A percentile compares a stretch with the other conserved stretches of the same genome.
phyloP scores from a whole-genome alignment of 2,888 invertebrate species.

The Morpho helenor region DNA sequence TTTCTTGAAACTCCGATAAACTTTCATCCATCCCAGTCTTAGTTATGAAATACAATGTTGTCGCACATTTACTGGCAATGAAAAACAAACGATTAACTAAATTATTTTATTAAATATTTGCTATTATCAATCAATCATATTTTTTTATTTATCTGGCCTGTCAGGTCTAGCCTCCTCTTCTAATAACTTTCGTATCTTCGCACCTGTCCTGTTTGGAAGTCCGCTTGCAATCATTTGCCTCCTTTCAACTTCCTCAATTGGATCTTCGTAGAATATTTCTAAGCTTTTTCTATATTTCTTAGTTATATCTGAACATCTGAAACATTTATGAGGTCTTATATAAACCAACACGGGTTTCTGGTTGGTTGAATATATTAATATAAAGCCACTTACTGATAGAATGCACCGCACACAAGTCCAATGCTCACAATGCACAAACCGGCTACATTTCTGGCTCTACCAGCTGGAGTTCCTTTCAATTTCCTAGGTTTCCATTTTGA shows the following conservation, averaged over 20 bases:
- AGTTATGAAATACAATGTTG: constrained; percentile 44
- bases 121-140: constrained; percentile 40
- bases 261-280: constrained; percentile 56
- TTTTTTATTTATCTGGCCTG: constrained; percentile 46
- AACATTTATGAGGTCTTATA: constrained; percentile 26
- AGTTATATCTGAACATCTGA: constrained; percentile 46
- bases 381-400: constrained; percentile 71
- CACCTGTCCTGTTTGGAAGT: constrained; percentile 43
- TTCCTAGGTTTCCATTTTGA: constrained; percentile 82
- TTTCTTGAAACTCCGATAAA: constrained; percentile 57
- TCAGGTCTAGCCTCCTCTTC: constrained; percentile 47
- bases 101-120: constrained; percentile 28
- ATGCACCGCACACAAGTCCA: constrained; percentile 55
- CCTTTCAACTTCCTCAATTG: constrained; percentile 64
- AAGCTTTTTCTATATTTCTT: constrained; percentile 45
- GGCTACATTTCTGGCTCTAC: constrained; percentile 73
- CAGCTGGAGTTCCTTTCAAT: constrained; percentile 82
- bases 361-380: background rate
- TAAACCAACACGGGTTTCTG: background rate
- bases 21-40: constrained; percentile 63
- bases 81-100: constrained; percentile 40
- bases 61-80: constrained; percentile 39
- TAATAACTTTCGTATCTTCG: constrained; percentile 40
- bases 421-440: constrained; percentile 63
- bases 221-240: constrained; percentile 57